Base-by-base conservation (phyloP, 2,888 invertebrate genomes). In the Stegophylla sp. region DNA sequence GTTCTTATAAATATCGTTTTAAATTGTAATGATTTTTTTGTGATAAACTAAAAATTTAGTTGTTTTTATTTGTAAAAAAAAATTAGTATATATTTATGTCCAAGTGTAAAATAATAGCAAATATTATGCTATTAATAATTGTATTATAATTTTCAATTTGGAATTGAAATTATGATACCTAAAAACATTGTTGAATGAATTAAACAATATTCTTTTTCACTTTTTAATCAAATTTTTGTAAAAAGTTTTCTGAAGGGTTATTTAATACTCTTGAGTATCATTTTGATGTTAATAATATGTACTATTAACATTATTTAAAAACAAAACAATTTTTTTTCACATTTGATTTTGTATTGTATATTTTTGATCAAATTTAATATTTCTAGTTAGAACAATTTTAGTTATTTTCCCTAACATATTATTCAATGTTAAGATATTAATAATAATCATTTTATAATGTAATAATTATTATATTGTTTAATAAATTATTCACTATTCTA, bases 291-390 rank as follows among this genome's bases (percentile, higher is more conserved):
- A n/a, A n/a, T n/a, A 15, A 48, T 48, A 69, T 69, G 13, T 51
- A 34, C 51, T 28, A 41, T 48, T 34, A 61, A 59, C 45, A 45
- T 61, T 48, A 13, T 48, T 45, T 28, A 17, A 3, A 23, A 56
- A 17, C 23, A 59, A 56, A 28, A 34, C 15, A 0, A 9, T 15
- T 45, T 34, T 61, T 69, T 74, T 45, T 74, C 34, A n/a, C 28
- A 34, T 48, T 63, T 63, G 59, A n/a, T 26, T 13, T 20, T 61
- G 48, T 15, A 15, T 61, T 10, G 20, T 48, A 63, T 64, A 64
- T 53, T 23, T 75, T 23, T 64, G 64, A 75, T 75, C 64, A 75
- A 75, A 64, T 64, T 75, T 23, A 73, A 23, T 41, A 45, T 26
- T 56, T 51, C 17, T 34, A 51, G 20, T 63, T 48, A 20, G 34